Evolutionary conservation across 64 coral and sea anemone species (phyloP).

Genomic region (Montipora efflorescens): DNA sequence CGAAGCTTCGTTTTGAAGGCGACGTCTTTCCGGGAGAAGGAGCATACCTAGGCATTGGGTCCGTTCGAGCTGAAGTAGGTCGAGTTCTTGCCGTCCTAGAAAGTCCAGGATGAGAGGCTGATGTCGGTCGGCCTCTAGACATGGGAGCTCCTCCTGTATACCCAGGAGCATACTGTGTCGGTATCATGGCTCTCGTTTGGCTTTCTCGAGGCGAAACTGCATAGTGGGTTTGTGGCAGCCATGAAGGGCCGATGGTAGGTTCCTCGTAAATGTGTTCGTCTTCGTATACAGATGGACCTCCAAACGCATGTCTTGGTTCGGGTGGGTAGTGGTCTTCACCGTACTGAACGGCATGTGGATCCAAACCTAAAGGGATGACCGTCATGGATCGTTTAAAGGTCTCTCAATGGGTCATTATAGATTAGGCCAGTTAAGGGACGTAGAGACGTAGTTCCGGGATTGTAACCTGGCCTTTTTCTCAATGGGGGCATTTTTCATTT

Average conservation of each 20-base stretch:
- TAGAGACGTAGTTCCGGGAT: no score
- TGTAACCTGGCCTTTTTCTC: no score
- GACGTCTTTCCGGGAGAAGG: not conserved
- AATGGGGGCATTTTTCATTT: no score
- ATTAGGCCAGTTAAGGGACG: no score
- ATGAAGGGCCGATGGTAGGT: constrained; percentile 28
- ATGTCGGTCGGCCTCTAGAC: constrained; percentile 47
- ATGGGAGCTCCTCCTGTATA: constrained; percentile 11
- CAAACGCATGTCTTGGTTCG: constrained; percentile 9
- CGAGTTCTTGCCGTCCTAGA: constrained; percentile 14
- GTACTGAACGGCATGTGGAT: constrained; percentile 32
- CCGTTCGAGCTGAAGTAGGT: constrained; percentile 51
- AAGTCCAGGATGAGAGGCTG: constrained; percentile 26
- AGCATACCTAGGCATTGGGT: constrained; percentile 23
- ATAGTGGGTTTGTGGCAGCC: constrained; percentile 22
- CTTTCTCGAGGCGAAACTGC: not conserved
- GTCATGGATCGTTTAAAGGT: no score
- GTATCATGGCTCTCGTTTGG: constrained; percentile 13
- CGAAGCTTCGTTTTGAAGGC: not conserved
- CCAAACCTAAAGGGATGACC: constrained; percentile 1
- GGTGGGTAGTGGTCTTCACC: not conserved
- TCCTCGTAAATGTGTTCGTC: constrained; percentile 60
- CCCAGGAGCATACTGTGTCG: constrained; percentile 22
- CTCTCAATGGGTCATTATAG: no score
- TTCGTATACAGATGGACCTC: constrained; percentile 15